phyloP scores from a whole-genome alignment of 2,113 vertebrate species.

The Ptilorrhoa leucosticta region DNA sequence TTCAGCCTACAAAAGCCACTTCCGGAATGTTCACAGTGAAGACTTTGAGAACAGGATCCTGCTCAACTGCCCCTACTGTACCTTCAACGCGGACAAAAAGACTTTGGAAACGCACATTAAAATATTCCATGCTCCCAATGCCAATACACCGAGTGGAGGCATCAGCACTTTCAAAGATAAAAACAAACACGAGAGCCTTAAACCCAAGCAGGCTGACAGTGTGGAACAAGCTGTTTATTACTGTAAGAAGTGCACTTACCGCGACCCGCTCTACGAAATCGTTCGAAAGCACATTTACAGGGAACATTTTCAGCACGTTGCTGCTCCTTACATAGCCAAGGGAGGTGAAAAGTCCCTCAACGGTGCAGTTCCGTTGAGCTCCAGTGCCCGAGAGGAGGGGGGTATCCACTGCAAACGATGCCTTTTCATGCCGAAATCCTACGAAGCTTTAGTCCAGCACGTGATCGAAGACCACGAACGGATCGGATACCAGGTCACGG shows the following conservation, averaged over 20 bases:
- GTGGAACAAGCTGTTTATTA: conserved; percentile 99
- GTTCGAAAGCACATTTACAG: conserved; percentile 99
- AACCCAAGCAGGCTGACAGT: conserved; percentile 86
- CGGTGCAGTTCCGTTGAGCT: conserved; percentile 76
- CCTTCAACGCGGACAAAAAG: conserved; percentile 99
- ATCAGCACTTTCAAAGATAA: conserved; percentile 89
- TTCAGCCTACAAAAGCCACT: conserved; percentile 99
- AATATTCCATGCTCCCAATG: conserved; percentile 94
- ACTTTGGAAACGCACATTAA: conserved; percentile 99
- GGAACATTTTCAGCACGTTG: conserved; percentile 99
- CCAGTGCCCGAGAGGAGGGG: conserved; percentile 80
- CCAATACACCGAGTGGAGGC: conserved; percentile 80
- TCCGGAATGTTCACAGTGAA: conserved; percentile 97
- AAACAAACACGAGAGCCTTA: conserved; percentile 85
- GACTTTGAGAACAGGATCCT: conserved; percentile 98
- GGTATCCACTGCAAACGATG: conserved; percentile 96
- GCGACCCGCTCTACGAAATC: conserved; percentile 97
- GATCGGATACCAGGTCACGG: conserved; percentile 96
- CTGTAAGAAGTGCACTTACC: conserved; percentile 99
- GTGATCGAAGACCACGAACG: conserved; percentile 97
- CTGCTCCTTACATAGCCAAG: conserved; percentile 92
- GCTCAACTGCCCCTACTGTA: conserved; percentile 98
- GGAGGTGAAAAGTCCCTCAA: conserved; percentile 90
- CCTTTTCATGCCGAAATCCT: conserved; percentile 95
- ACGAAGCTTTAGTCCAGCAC: conserved; percentile 95